Base-by-base conservation (phyloP, 2,113 vertebrate genomes). In the Anarrhichthys ocellatus region DNA sequence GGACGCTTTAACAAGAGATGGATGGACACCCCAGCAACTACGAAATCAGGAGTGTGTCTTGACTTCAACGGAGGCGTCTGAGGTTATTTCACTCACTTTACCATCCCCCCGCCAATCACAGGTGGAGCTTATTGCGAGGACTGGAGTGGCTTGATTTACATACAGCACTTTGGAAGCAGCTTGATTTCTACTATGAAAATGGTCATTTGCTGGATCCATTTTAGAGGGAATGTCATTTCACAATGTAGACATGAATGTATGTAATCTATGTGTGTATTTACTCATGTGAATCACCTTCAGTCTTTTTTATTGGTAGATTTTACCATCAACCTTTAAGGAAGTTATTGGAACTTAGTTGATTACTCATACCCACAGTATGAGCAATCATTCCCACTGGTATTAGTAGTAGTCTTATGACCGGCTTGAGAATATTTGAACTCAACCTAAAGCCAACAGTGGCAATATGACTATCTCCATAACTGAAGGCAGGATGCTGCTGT, bases 341-440 rank as follows among this genome's bases (percentile, higher is more conserved):
- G 72, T 44, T 9, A 24, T 9, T 46, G 64, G 64, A 84, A 80
- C 64, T 87, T 36, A 64, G 32, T 32, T 32, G 32, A 32, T 32
- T 32, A 4, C 0, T 32, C 32, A 32, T 32, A 32, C 32, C 7
- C 36, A 24, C 42, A 7, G 46, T 34, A 29, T 77, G 73, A 78
- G 54, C 81, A 58, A 84, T 80, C 73, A 66, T 78, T 85, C 58
- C 82, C 20, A 17, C 58, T 11, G 38, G 72, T 63, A 50, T 83
- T 79, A 90, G 88, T 76, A 87, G 76, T 38, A 18, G 73, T 87
- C 92, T 92, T 91, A 92, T 85, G 82, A 81, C 52, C 6, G 1
- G 42, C 32, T 22, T 67, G 18, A 36, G 56, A n/a, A 67, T 63
- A 83, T 59, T 44, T 34, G 72, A 71, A 85, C 46, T 56, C 20